Evolutionary conservation across 2,113 vertebrate genomes (phyloP).

Genomic region (Rissa tridactyla): DNA sequence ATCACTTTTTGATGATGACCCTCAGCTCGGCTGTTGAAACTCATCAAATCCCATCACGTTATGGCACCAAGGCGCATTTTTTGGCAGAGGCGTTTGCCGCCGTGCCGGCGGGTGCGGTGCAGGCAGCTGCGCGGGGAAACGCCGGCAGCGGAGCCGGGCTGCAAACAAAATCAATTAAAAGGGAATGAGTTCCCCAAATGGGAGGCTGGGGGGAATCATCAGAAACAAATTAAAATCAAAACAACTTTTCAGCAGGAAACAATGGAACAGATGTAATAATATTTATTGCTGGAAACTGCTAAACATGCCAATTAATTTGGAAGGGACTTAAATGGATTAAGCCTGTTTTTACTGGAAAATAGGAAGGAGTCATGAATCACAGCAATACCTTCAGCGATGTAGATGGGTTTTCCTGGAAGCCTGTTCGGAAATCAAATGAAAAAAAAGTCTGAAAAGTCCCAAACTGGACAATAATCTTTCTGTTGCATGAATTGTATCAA

Average conservation of each 20-base stretch:
- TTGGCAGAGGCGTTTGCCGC: neutral
- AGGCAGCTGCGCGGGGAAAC: neutral
- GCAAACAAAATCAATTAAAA: neutral
- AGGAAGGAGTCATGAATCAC: neutral
- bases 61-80: neutral
- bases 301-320: conserved; percentile 39
- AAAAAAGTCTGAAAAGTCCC: neutral
- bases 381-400: neutral
- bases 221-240: conserved; percentile 55
- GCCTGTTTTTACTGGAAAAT: conserved; percentile 2
- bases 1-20: neutral
- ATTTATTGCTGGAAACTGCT: conserved; percentile 46
- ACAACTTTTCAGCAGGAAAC: conserved; percentile 33
- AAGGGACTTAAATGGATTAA: conserved; percentile 20
- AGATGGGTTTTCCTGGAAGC: neutral
- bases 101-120: neutral
- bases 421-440: neutral
- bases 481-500: neutral
- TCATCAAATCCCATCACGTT: accelerated
- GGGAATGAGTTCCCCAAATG: conserved; percentile 14
- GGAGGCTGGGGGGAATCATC: neutral
- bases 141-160: accelerated
- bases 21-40: neutral
- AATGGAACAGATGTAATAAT: conserved; percentile 36
- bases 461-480: neutral